A percentile compares a stretch with the other conserved stretches of the same genome.
phyloP scores from a whole-genome alignment of 2,113 vertebrate species.

The Cisticola juncidis region DNA sequence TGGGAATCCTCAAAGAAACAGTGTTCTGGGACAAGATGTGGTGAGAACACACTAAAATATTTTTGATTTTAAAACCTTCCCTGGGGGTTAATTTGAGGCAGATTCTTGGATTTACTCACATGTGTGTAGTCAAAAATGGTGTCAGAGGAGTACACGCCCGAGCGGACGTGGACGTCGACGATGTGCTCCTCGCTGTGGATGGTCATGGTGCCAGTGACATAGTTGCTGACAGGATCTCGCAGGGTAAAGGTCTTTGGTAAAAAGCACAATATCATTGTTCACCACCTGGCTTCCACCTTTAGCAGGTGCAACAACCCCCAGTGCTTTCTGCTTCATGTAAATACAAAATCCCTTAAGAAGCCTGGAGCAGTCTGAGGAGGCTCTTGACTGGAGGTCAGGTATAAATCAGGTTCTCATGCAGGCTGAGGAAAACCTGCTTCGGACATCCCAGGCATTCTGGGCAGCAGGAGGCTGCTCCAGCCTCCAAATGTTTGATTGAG shows the following conservation, averaged over 20 bases:
- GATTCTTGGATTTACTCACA: conserved; percentile 53
- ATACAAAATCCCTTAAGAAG: not conserved
- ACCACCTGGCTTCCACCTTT: not conserved
- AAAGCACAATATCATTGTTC: not conserved
- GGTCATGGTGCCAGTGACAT: conserved; percentile 66
- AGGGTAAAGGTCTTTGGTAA: conserved; percentile 41
- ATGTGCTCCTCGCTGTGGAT: conserved; percentile 34
- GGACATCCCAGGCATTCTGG: not conserved
- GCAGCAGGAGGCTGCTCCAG: not conserved
- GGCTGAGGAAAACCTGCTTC: not conserved
- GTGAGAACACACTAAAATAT: not conserved
- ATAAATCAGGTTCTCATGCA: not conserved
- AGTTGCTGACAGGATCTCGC: not conserved
- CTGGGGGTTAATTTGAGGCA: not conserved
- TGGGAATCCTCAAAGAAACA: not conserved
- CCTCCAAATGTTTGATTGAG: not conserved
- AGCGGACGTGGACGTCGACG: conserved; percentile 47
- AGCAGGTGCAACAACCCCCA: not conserved
- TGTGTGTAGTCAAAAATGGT: conserved; percentile 72
- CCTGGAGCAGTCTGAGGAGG: not conserved
- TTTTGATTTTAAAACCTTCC: not conserved
- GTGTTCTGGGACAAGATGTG: not conserved
- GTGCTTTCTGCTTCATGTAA: not conserved
- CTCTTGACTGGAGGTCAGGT: not conserved
- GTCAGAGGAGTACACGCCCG: conserved; percentile 69